These are phyloP conservation scores for Poeciliopsis turrubarensis DNA, from an alignment of 2,113 vertebrate species.

Conservation along the genomic window DNA sequence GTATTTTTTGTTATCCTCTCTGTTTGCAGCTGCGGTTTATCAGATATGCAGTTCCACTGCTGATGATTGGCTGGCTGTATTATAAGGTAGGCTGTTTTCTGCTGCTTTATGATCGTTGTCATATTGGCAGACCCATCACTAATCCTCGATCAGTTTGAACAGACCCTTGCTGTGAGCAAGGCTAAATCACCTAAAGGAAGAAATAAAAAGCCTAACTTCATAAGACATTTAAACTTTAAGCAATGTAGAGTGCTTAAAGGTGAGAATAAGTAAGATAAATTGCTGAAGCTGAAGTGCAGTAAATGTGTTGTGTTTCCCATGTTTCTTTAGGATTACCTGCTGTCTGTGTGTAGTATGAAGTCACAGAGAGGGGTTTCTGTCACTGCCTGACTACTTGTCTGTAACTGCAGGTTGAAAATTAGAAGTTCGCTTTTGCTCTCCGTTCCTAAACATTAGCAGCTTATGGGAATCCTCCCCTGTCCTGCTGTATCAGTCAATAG, in stretches of 20 bases:
- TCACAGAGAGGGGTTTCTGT: too few relatives aligned
- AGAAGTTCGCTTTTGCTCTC: too few relatives aligned
- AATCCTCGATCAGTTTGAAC: background rate
- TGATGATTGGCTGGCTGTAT: constrained; percentile 85
- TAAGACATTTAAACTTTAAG: background rate
- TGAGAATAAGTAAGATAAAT: background rate
- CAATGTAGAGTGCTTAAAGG: background rate
- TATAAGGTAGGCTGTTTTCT: constrained; percentile 86
- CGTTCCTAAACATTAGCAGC: too few relatives aligned
- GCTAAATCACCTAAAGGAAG: constrained; percentile 19
- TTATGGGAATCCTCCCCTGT: too few relatives aligned
- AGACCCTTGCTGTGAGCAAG: background rate
- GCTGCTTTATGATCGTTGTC: constrained; percentile 44
- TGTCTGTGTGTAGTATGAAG: too few relatives aligned
- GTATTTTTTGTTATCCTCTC: constrained; percentile 48
- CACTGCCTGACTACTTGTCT: too few relatives aligned
- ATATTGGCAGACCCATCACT: constrained; percentile 26
- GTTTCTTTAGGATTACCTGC: too few relatives aligned
- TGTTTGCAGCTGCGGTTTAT: constrained; percentile 82
- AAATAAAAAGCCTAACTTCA: background rate
- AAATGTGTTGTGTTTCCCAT: too few relatives aligned
- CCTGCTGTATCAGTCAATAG: too few relatives aligned
- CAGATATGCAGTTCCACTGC: constrained; percentile 82
- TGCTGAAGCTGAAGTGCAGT: background rate
- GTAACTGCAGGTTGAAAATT: too few relatives aligned